Evolutionary conservation across 2,797 vertebrate genomes (phyloP), one percentile per base, ranked within the genome.

Genomic region (Dromococcyx pavoninus): DNA sequence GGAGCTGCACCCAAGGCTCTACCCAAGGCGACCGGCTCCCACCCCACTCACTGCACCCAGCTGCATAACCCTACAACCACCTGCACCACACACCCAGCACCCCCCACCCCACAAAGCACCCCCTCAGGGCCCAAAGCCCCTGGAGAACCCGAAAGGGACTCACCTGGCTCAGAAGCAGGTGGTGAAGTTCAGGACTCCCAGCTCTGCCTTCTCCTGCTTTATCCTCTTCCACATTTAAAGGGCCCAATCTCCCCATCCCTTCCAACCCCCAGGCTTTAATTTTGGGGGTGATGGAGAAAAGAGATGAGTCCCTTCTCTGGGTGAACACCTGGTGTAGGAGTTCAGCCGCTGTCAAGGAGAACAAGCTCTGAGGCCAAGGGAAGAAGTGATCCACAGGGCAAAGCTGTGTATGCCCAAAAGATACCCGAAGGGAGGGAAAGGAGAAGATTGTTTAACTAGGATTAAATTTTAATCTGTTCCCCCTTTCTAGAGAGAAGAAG

Each of bases 401-500:
- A 80, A 84, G 67, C 66, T 27, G 3, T 30, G 32, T 32, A 1
- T 50, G 44, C 51, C 17, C 67, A 39, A 51, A 61, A 71, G 48
- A 61, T n/a, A 65, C 70, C 35, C 8, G 1, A 51, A 22, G 74
- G 78, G 56, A 85, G 19, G 48, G 44, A 73, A 82, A 87, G 74
- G 84, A 93, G 64, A 85, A 93, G 91, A 93, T 24, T 56, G 39
- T 94, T 96, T 91, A 95, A 62, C 51, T 8, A 73, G 80, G 91
- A 92, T 93, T 93, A 76, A 66, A 35, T 82, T 91, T 85, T 91
- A 93, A 96, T 91, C 92, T 89, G 39, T 44, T 67, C 39, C 64
- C 62, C 51, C 17, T 56, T 56, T 33, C 33, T 4, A 94, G 46
- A 44, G 77, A 54, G 46, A 76, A 92, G 71, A 91, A 88, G 88